Evolutionary conservation across 2,888 invertebrate genomes (phyloP), one percentile per base, ranked within the genome.

Genomic region (Amiota communis): DNA sequence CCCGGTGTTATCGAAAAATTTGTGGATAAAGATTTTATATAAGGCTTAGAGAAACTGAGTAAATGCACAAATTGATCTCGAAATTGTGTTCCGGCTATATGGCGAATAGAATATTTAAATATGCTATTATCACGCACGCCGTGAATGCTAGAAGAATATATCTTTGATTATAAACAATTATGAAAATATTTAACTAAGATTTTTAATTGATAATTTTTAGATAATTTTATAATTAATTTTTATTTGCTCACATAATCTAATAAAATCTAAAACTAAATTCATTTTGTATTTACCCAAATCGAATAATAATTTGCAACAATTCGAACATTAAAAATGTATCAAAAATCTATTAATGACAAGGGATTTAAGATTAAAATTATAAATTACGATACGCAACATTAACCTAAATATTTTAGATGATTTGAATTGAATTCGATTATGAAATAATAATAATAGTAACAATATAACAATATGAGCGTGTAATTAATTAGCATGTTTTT

Each of bases 301-400:
- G 9, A 8, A 36, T 15, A n/a, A 64, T 2, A 49, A 46, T 61
- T 71, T 15, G 46, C 51, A 64, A 15, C 36, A 61, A 56, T 51
- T 51, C 13, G 75, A 75, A 36, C 75, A 80, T 82, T 82, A 81
- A 86, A 83, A 79, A 77, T 72, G 75, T 79, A 85, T 86, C 76
- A 82, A 83, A 86, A 76, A 77, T 72, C 84, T 78, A 86, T 83
- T 79, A 82, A 78, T 75, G 72, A 68, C n/a, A 59, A 8, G 9
- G 17, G 59, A 10, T 11, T 12, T 20, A 11, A 11, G 15, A 11
- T 17, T 9, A 17, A n/a, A n/a, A n/a, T 12, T 53, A n/a, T 12
- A n/a, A 36, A 67, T 20, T 57, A n/a, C 69, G 56, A 36, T 65
- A 74, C 77, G 80, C 77, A 72, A 80, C 78, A 80, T 76, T 86